phyloP scores from a whole-genome alignment of 2,888 invertebrate species.

The Diarsia dahlii region DNA sequence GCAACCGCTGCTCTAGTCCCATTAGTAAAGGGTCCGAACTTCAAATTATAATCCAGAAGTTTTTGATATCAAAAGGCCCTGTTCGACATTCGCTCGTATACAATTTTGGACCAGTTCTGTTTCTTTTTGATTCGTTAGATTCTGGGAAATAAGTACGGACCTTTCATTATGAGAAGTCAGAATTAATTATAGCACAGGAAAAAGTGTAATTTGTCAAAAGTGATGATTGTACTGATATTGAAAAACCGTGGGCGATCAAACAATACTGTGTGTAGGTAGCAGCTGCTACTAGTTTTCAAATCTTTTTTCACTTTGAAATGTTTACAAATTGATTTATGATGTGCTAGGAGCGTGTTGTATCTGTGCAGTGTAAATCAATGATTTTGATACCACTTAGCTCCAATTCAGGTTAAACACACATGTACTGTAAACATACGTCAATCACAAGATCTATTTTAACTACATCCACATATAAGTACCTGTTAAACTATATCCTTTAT shows the following conservation, averaged over 20 bases:
- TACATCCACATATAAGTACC: conserved; percentile 79
- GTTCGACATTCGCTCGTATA: too few relatives aligned
- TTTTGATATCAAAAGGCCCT: too few relatives aligned
- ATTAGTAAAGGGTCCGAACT: too few relatives aligned
- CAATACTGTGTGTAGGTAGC: neutral
- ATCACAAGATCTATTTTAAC: conserved; percentile 40
- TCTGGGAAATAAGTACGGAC: neutral
- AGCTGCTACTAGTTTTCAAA: neutral
- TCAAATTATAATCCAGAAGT: too few relatives aligned
- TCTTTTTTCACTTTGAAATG: neutral
- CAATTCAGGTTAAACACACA: conserved; percentile 30
- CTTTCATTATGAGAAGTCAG: neutral
- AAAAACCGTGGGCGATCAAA: too few relatives aligned
- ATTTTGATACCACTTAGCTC: conserved; percentile 1
- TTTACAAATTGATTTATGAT: conserved; percentile 8
- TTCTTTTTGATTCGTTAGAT: too few relatives aligned
- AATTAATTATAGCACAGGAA: neutral
- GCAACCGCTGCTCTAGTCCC: too few relatives aligned
- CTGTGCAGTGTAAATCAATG: neutral
- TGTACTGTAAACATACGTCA: conserved; percentile 21
- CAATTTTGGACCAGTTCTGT: too few relatives aligned
- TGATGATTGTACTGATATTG: too few relatives aligned
- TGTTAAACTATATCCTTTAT: conserved; percentile 88
- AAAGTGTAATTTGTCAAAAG: too few relatives aligned
- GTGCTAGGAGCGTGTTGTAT: neutral